phyloP scores from a whole-genome alignment of 2,797 vertebrate genomes.

The Clarias fuscus region DNA sequence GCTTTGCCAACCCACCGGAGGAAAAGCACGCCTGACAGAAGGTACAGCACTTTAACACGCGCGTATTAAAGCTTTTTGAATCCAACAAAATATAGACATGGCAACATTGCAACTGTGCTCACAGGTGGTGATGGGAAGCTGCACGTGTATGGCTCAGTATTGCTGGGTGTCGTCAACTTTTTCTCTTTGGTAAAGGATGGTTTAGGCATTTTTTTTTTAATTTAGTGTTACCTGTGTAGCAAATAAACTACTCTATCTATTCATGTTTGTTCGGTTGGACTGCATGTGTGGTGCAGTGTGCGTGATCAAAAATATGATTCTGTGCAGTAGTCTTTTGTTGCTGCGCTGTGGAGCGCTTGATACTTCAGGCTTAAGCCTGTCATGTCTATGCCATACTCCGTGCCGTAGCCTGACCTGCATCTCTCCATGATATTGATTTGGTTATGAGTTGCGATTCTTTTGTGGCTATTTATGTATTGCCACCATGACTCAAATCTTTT shows the following conservation, averaged over 20 bases:
- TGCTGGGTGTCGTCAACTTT: not conserved
- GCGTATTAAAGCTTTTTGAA: not conserved
- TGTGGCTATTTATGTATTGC: no score
- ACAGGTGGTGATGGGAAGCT: not conserved
- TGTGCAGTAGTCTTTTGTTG: not conserved
- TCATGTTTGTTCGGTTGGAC: not conserved
- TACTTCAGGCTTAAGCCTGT: no score
- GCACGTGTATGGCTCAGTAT: not conserved
- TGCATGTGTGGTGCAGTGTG: not conserved
- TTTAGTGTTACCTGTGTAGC: not conserved
- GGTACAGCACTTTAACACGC: conserved; percentile 60
- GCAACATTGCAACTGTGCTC: no score
- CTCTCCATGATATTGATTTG: no score
- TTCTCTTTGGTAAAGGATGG: not conserved
- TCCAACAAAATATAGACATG: not conserved
- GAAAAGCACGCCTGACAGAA: conserved; percentile 98
- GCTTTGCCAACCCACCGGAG: conserved; percentile 96
- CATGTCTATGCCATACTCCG: no score
- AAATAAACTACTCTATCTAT: not conserved
- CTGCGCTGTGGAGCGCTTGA: not conserved
- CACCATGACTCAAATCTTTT: no score
- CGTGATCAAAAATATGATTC: not conserved
- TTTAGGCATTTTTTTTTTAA: not conserved
- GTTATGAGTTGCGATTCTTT: no score
- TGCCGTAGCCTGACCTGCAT: no score